phyloP scores from a whole-genome alignment of 2,797 vertebrate species.

The Percopsis omiscomaycus region DNA sequence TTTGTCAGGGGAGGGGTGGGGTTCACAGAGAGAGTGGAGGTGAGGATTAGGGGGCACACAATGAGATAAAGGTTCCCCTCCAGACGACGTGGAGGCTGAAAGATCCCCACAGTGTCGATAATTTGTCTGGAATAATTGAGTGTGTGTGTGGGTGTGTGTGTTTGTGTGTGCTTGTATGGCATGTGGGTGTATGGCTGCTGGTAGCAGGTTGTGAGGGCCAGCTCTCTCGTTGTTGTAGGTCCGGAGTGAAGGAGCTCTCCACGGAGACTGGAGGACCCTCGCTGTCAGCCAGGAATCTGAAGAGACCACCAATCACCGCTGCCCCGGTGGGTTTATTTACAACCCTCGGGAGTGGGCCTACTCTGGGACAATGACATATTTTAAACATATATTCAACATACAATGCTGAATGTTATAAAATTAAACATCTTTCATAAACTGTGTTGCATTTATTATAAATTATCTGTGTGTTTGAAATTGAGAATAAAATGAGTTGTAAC shows the following conservation, averaged over 20 bases:
- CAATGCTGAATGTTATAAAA: no score
- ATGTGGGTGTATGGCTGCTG: slow-evolving; percentile 13
- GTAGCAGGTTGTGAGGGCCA: slow-evolving; percentile 47
- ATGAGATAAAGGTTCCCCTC: slow-evolving; percentile 76
- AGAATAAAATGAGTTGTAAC: no score
- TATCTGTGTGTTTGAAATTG: no score
- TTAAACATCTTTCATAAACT: no score
- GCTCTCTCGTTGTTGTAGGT: slow-evolving; percentile 67
- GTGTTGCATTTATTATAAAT: no score
- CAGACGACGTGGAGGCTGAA: slow-evolving; percentile 68
- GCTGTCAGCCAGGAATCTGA: slow-evolving; percentile 82
- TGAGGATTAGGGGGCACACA: slow-evolving; percentile 70
- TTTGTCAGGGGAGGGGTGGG: slow-evolving; percentile 9
- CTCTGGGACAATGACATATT: no score
- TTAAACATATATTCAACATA: no score
- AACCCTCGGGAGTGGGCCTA: slow-evolving; percentile 6
- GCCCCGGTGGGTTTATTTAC: slow-evolving; percentile 10
- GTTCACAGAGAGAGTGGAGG: slow-evolving; percentile 62
- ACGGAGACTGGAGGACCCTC: slow-evolving; percentile 76
- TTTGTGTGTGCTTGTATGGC: background rate
- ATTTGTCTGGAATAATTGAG: slow-evolving; percentile 78
- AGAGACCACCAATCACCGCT: slow-evolving; percentile 76
- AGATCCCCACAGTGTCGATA: slow-evolving; percentile 73
- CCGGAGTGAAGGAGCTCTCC: slow-evolving; percentile 74
- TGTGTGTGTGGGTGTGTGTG: slow-evolving; percentile 15